Evolutionary conservation across 2,797 vertebrate species (phyloP).

Genomic region (Chiropotes sagulatus): DNA sequence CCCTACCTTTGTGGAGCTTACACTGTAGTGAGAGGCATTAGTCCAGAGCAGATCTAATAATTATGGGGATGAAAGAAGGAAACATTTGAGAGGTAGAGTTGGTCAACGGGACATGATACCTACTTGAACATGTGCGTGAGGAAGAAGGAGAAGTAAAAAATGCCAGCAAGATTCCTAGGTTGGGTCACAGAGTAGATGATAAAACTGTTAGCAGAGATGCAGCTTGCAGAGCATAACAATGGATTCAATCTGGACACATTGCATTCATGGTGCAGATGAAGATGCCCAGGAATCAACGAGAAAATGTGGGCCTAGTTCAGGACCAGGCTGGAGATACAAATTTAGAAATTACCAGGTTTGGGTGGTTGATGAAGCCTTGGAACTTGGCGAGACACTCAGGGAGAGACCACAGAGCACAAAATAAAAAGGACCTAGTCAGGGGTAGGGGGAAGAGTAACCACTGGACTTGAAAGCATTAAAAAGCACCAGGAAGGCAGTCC

Average conservation of each 20-base stretch:
- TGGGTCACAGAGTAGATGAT: not conserved
- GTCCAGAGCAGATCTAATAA: not conserved
- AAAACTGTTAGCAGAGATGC: not conserved
- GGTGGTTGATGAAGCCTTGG: not conserved
- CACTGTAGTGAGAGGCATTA: not conserved
- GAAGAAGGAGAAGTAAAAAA: not conserved
- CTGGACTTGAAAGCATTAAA: not conserved
- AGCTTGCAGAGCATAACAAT: not conserved
- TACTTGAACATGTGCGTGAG: not conserved
- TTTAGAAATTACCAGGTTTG: not conserved
- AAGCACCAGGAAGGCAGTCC: not conserved
- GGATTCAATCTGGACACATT: not conserved
- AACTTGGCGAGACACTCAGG: not conserved
- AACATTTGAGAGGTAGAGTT: not conserved
- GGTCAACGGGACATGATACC: not conserved
- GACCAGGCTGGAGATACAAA: not conserved
- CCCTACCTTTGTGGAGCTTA: not conserved
- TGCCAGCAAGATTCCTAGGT: not conserved
- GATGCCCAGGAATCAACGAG: not conserved
- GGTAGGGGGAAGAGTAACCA: not conserved
- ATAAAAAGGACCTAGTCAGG: not conserved
- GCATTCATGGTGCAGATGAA: not conserved
- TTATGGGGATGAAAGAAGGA: not conserved
- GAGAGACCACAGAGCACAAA: not conserved
- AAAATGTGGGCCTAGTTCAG: not conserved